Percentiles rank a stretch among this genome's conserved stretches.
Evolutionary conservation across 2,113 vertebrate genomes (phyloP).

Genomic region (Ptychochromis oligacanthus): DNA sequence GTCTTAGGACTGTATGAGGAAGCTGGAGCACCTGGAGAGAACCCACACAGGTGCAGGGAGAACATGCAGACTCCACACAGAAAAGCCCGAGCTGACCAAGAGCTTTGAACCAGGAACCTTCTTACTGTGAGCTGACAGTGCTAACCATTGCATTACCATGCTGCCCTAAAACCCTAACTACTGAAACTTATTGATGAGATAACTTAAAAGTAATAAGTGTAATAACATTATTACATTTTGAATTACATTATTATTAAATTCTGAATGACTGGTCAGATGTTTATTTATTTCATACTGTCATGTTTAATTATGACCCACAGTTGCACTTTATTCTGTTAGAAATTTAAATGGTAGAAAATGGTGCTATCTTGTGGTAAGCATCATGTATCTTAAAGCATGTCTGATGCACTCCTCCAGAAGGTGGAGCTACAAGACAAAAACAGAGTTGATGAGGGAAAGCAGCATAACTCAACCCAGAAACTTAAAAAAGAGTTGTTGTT

Average conservation of each 20-base stretch:
- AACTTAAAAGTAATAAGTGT: not conserved
- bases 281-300: not conserved
- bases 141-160: not conserved
- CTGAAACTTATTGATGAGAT: not conserved
- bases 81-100: not conserved
- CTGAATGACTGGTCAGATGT: not conserved
- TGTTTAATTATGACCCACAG: not conserved
- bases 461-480: not conserved
- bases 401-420: slow-evolving; percentile 20
- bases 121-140: not conserved
- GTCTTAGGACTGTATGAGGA: not conserved
- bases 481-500: not conserved
- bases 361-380: slow-evolving; percentile 19
- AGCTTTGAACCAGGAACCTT: not conserved
- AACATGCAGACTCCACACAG: not conserved
- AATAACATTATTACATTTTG: no score
- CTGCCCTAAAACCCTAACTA: not conserved
- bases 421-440: not conserved
- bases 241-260: no score
- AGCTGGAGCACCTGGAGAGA: no score
- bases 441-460: not conserved
- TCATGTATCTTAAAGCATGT: not conserved
- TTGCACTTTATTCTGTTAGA: not conserved
- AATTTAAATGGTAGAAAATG: not conserved
- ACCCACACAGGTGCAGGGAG: no score